These are phyloP conservation scores for Eulithis testata DNA, from an alignment of 2,888 invertebrate genomes.

Conservation along the genomic window DNA sequence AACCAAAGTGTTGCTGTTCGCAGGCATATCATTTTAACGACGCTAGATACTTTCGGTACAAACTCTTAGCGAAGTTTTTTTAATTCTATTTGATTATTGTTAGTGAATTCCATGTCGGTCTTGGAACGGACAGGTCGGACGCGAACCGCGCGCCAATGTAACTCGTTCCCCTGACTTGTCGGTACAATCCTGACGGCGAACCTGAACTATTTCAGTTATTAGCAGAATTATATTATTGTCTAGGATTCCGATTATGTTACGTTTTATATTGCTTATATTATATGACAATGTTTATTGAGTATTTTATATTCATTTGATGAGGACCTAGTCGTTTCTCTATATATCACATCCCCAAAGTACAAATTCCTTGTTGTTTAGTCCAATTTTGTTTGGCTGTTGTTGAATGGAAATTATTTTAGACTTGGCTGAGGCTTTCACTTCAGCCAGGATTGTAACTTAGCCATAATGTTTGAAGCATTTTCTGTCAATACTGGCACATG, in stretches of 20 bases:
- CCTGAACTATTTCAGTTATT: conserved; percentile 82
- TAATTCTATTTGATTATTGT: conserved; percentile 81
- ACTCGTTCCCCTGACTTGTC: conserved; percentile 48
- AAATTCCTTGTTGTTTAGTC: conserved; percentile 86
- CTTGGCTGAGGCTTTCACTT: conserved; percentile 51
- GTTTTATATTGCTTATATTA: conserved; percentile 85
- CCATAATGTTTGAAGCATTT: conserved; percentile 42
- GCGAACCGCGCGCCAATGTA: conserved; percentile 58
- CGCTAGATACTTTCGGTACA: conserved; percentile 81
- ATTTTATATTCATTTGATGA: conserved; percentile 84
- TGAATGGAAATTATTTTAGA: conserved; percentile 82
- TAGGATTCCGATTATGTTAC: conserved; percentile 84
- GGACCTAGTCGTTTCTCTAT: conserved; percentile 85
- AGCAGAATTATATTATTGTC: conserved; percentile 83
- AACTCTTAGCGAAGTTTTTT: conserved; percentile 76
- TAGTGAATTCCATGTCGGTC: conserved; percentile 75
- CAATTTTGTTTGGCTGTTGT: conserved; percentile 85
- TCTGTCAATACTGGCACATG: conserved; percentile 40
- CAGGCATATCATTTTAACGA: conserved; percentile 82
- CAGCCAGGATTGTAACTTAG: conserved; percentile 45
- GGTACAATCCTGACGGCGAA: conserved; percentile 63
- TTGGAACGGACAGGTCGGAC: conserved; percentile 61
- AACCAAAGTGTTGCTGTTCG: conserved; percentile 82
- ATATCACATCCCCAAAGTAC: conserved; percentile 86
- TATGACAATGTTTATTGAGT: conserved; percentile 84